A percentile compares a stretch with the other conserved stretches of the same genome.
phyloP scores from a whole-genome alignment of 2,797 vertebrate genomes.

The Geotrypetes seraphini region DNA sequence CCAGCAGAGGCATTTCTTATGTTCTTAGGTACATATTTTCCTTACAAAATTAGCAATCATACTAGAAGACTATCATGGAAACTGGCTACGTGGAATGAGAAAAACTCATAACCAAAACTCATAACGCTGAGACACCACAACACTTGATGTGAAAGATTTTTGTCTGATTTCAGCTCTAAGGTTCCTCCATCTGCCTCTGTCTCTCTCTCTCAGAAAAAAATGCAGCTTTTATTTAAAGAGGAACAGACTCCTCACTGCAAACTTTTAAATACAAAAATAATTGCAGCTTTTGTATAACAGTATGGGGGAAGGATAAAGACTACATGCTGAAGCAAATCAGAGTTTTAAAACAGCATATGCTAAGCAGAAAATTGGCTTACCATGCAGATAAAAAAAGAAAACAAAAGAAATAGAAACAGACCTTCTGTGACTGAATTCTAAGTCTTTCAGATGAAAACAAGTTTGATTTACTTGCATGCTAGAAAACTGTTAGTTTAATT shows the following conservation, averaged over 20 bases:
- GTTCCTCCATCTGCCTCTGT: constrained; percentile 1
- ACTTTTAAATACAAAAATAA: constrained; percentile 56
- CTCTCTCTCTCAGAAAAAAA: constrained; percentile 15
- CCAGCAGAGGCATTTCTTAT: too few species aligned
- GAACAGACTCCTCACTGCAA: constrained; percentile 21
- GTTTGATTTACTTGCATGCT: constrained; percentile 80
- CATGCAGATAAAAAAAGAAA: constrained; percentile 67
- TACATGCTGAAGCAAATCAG: constrained; percentile 69
- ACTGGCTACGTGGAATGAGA: constrained; percentile 2
- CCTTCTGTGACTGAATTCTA: constrained; percentile 80
- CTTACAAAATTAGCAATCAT: not conserved
- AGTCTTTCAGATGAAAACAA: constrained; percentile 59
- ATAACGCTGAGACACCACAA: constrained; percentile 11
- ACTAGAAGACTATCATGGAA: not conserved
- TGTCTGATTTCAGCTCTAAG: constrained; percentile 11
- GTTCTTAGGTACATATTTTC: too few species aligned
- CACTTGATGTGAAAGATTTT: constrained; percentile 11
- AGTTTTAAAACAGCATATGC: constrained; percentile 74
- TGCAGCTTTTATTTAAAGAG: constrained; percentile 3
- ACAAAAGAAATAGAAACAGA: constrained; percentile 81
- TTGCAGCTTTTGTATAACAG: constrained; percentile 56
- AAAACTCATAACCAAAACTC: not conserved
- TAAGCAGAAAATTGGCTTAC: constrained; percentile 96
- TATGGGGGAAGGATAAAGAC: constrained; percentile 69
- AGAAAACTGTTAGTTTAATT: constrained; percentile 80